Evolutionary conservation across 2,888 invertebrate species (phyloP), one percentile per base, ranked within the genome.

Genomic region (Lobophora halterata): DNA sequence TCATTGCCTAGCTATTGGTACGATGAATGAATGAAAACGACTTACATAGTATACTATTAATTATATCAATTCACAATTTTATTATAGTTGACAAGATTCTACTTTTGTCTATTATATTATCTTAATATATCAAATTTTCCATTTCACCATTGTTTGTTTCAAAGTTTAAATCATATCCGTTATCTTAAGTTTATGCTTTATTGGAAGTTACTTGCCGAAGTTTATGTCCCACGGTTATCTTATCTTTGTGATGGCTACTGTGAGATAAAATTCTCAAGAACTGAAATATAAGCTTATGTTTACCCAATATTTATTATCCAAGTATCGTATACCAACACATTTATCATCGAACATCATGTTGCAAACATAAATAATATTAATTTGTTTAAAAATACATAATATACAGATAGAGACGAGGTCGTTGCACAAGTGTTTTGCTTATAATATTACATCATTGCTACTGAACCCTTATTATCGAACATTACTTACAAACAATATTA

Each of bases 181-280:
- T 52, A 52, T 46, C 50, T 34, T 28, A 19, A n/a, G 29, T 39
- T 37, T 42, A 31, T 24, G 34, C 47, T 71, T 79, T 74, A 73
- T 71, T 65, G 53, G 47, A 47, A 48, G 54, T 66, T 64, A 58
- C 61, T 41, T 72, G 74, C 71, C 70, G 67, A 52, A 69, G 69
- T 75, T 78, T 79, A 79, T 52, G 57, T 61, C 58, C 52, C 57
- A 40, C 35, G 46, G 49, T 45, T 62, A 71, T 67, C 69, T 81
- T 80, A 81, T 80, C 79, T 37, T 5, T 8, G 4, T 21, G 27
- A 41, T 44, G 36, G 43, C 47, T 45, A 40, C 40, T 45, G 33
- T 20, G 27, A 40, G 37, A 45, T 29, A 35, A 37, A n/a, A 42
- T 45, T 44, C 26, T 32, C 27, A 35, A 18, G 18, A 33, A 34